A percentile compares a stretch with the other conserved stretches of the same genome.
Conservation (phyloP, 2,888 invertebrate genomes). For the Ariolimax columbianus region DNA sequence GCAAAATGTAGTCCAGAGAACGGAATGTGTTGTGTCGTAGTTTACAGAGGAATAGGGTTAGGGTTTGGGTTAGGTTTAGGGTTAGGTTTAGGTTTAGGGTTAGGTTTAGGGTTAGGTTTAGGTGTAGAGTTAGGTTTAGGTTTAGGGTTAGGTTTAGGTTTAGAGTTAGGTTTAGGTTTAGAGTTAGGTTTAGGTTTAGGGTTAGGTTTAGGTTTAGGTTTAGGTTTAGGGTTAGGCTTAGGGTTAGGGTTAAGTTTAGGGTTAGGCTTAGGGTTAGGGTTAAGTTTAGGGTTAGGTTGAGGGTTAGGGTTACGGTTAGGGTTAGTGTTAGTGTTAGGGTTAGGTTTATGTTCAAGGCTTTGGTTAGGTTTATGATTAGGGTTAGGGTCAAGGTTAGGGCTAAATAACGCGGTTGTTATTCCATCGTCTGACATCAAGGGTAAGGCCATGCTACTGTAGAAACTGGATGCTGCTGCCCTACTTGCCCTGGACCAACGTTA, state of each 20-base stretch:
- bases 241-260: constrained; percentile 53
- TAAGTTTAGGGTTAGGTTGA: constrained; percentile 64
- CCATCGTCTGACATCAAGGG: no score
- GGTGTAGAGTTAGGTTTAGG: constrained; percentile 56
- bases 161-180: background rate
- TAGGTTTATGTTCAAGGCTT: constrained; percentile 58
- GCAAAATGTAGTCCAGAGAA: background rate
- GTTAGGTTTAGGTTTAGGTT: constrained; percentile 58
- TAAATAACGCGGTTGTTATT: no score
- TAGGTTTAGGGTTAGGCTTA: constrained; percentile 54
- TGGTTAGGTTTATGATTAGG: constrained; percentile 61
- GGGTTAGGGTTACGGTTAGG: constrained; percentile 64
- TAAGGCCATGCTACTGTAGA: no score
- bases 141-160: background rate
- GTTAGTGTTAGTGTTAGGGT: constrained; percentile 53
- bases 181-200: background rate
- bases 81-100: constrained; percentile 63
- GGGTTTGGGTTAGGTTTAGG: constrained; percentile 60
- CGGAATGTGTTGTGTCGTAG: constrained; percentile 59
- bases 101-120: constrained; percentile 60
- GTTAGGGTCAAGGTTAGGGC: constrained; percentile 53
- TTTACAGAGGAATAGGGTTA: constrained; percentile 60
- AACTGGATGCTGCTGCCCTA: no score
- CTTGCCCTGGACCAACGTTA: no score
- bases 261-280: constrained; percentile 66